Percentiles rank a stretch among this genome's conserved stretches.
These are phyloP conservation scores for Pituophis catenifer DNA, from an alignment of 2,113 vertebrate genomes.

Conservation along the genomic window DNA sequence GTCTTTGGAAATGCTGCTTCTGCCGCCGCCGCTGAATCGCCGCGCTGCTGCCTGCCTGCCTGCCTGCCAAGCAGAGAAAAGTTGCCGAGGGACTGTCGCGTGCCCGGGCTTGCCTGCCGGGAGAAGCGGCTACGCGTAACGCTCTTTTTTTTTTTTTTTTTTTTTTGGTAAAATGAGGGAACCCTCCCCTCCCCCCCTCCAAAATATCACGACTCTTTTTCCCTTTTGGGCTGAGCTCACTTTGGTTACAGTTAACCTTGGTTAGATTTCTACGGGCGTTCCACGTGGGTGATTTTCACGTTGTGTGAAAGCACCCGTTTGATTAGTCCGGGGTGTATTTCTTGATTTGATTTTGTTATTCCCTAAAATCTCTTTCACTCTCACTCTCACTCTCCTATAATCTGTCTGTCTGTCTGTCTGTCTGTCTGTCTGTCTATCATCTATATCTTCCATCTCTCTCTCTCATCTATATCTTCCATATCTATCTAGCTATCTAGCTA, in stretches of 20 bases:
- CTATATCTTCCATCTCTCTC: too few species aligned
- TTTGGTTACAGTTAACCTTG: not conserved
- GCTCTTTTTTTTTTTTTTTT: not conserved
- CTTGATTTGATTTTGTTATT: not conserved
- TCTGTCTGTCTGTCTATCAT: too few species aligned
- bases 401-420: too few species aligned
- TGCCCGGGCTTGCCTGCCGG: not conserved
- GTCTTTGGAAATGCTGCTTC: too few species aligned
- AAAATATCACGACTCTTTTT: not conserved
- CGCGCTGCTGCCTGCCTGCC: too few species aligned
- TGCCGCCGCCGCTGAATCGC: not conserved
- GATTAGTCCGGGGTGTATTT: not conserved
- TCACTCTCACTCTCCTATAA: too few species aligned
- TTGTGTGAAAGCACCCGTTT: not conserved
- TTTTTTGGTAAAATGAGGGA: not conserved
- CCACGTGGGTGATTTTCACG: not conserved
- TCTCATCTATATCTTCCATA: too few species aligned
- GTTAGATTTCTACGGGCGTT: not conserved
- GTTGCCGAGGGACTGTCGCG: not conserved
- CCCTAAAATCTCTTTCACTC: not conserved
- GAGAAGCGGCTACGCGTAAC: fast-evolving
- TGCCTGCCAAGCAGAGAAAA: not conserved
- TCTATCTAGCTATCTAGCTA: too few species aligned
- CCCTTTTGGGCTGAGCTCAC: not conserved
- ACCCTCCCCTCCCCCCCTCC: not conserved